Base-by-base conservation (phyloP, 2,888 invertebrate genomes). In the Ischnus inquisitorius region DNA sequence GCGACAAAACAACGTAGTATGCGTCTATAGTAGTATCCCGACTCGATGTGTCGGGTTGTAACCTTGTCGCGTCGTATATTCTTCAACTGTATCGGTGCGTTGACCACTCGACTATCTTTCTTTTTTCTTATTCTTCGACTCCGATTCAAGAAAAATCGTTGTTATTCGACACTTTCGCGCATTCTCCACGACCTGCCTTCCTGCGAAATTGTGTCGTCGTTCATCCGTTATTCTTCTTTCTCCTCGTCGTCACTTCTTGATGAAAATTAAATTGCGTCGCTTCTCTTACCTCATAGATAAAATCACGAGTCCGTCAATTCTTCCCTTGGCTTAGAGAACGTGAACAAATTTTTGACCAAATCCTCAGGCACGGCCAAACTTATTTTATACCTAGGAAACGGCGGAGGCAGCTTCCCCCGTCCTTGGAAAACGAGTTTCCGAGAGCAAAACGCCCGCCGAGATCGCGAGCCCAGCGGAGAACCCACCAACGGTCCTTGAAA, bases 181-280 rank as follows among this genome's bases (percentile, higher is more conserved):
- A 79, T 41, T 76, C 67, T 76, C 19, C 79, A 67, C 79, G 83
- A 83, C 76, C 83, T 83, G 83, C 83, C 83, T 80, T 76, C 43
- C 48, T 51, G 28, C 51, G 39, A 79, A 76, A 76, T 46, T 65
- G 41, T 65, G 69, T 79, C 83, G 79, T 75, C 69, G 14, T 34
- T 79, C 64, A 22, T 67, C 65, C 64, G 62, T 41, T 68, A 19
- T 65, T 65, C 19, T 65, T n/a, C n/a, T 51, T 6, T 43, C 22
- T 39, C 3, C 51, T 74, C 75, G 65, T 67, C 34, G 60, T 48
- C 71, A 79, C 46, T 65, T 65, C 65, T 60, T 48, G 39, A 19
- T 65, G 34, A 34, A 34, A 28, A 83, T 79, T 54, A 39, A 75
- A 83, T 79, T 83, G 75, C 83, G 83, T 79, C 78, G 82, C 46